phyloP scores from a whole-genome alignment of 2,888 invertebrate species.

The Phorcus lineatus region DNA sequence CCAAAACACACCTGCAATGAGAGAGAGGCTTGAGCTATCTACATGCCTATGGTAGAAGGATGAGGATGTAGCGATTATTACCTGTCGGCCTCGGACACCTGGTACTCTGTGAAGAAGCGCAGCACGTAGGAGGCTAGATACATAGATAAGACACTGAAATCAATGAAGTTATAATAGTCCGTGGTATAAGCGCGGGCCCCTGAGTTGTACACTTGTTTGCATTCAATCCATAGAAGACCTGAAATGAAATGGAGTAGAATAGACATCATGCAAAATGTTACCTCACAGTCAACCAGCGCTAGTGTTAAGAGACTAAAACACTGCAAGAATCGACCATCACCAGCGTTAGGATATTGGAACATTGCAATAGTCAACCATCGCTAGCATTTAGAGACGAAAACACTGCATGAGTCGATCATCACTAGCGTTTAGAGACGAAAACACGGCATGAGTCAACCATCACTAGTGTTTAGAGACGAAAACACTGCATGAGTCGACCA shows the following conservation, averaged over 20 bases:
- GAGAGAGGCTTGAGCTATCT: constrained; percentile 17
- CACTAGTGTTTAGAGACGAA: too few species aligned
- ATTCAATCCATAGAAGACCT: constrained; percentile 75
- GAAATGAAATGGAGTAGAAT: constrained; percentile 33
- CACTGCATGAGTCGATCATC: too few species aligned
- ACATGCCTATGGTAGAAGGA: not conserved
- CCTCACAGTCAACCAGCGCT: not conserved
- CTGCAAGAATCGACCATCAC: too few species aligned
- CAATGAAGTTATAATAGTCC: constrained; percentile 74
- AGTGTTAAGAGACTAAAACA: too few species aligned
- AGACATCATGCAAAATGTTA: constrained; percentile 9
- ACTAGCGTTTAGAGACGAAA: too few species aligned
- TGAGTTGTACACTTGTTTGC: constrained; percentile 74
- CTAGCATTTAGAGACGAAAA: too few species aligned
- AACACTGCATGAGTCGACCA: too few species aligned
- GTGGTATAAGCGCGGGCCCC: constrained; percentile 73
- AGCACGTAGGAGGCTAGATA: constrained; percentile 75
- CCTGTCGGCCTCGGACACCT: constrained; percentile 72
- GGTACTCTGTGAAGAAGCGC: constrained; percentile 73
- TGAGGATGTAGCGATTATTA: constrained; percentile 36
- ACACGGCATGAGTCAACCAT: too few species aligned
- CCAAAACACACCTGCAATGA: constrained; percentile 72
- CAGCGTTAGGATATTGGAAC: too few species aligned
- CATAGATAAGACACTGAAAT: constrained; percentile 74
- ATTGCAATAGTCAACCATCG: too few species aligned